A percentile compares a stretch with the other conserved stretches of the same genome.
These are phyloP conservation scores for Sardina pilchardus DNA, from an alignment of 2,113 vertebrate species.

Conservation along the genomic window DNA sequence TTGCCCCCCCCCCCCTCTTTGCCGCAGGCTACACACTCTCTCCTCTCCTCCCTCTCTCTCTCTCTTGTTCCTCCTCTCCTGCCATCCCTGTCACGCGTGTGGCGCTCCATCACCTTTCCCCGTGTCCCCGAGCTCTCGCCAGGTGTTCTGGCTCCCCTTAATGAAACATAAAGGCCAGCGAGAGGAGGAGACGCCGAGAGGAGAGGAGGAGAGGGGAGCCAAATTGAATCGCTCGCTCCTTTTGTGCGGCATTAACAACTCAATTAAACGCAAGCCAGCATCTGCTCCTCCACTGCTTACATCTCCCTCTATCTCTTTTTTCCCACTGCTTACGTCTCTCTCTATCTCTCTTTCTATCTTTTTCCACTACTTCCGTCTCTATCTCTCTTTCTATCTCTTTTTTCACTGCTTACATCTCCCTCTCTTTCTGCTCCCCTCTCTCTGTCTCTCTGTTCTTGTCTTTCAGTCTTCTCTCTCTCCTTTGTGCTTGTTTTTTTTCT, in stretches of 20 bases:
- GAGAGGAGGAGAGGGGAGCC: constrained; percentile 37
- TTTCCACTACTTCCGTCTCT: too few species aligned
- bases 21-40: neutral
- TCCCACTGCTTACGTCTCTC: constrained; percentile 10
- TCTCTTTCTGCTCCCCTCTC: neutral
- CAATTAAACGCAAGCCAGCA: constrained; percentile 71
- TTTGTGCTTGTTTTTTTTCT: neutral
- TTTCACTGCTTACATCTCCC: neutral
- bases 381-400: neutral
- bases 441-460: neutral
- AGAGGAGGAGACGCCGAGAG: neutral
- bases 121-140: constrained; percentile 54
- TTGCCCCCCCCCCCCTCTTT: neutral
- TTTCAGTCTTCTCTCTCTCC: neutral
- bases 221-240: constrained; percentile 61
- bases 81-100: constrained; percentile 50
- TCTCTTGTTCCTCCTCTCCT: constrained; percentile 21
- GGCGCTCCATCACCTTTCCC: constrained; percentile 44
- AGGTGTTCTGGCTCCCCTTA: constrained; percentile 62
- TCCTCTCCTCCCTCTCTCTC: neutral
- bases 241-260: constrained; percentile 73
- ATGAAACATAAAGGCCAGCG: constrained; percentile 63
- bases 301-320: neutral
- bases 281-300: constrained; percentile 59
- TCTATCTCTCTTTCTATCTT: constrained; percentile 32